phyloP scores from a whole-genome alignment of 2,888 invertebrate genomes.

The Synanthedon myopaeformis region DNA sequence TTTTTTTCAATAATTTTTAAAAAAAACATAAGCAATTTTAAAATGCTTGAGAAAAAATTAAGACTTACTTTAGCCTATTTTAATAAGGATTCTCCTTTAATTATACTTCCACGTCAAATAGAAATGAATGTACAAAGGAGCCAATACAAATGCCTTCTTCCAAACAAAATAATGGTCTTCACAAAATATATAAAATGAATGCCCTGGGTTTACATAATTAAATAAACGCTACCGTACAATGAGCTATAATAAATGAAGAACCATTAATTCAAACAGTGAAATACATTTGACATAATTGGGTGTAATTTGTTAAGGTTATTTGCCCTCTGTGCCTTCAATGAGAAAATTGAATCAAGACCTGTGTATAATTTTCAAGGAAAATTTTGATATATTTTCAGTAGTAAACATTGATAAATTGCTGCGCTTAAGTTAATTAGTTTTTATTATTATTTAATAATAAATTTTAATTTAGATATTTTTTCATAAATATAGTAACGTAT shows the following conservation, averaged over 20 bases:
- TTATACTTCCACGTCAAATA: not conserved
- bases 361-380: not conserved
- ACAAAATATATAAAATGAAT: slow-evolving; percentile 4
- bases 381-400: not conserved
- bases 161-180: slow-evolving; percentile 4
- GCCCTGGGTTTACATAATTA: slow-evolving; percentile 10
- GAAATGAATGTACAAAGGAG: not conserved
- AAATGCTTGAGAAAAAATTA: no score
- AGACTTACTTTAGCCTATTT: no score
- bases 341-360: not conserved
- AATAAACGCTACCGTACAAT: slow-evolving; percentile 11
- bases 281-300: not conserved
- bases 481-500: no score
- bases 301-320: not conserved
- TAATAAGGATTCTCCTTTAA: no score
- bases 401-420: no score
- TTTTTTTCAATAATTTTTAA: no score
- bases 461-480: no score
- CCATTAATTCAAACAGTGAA: slow-evolving; percentile 1
- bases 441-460: no score
- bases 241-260: slow-evolving; percentile 8
- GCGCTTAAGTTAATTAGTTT: no score
- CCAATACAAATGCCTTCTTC: slow-evolving; percentile 1
- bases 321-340: not conserved
- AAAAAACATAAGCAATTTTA: no score